Evolutionary conservation across 2,888 invertebrate species (phyloP).

Genomic region (Rhogogaster chlorosoma): DNA sequence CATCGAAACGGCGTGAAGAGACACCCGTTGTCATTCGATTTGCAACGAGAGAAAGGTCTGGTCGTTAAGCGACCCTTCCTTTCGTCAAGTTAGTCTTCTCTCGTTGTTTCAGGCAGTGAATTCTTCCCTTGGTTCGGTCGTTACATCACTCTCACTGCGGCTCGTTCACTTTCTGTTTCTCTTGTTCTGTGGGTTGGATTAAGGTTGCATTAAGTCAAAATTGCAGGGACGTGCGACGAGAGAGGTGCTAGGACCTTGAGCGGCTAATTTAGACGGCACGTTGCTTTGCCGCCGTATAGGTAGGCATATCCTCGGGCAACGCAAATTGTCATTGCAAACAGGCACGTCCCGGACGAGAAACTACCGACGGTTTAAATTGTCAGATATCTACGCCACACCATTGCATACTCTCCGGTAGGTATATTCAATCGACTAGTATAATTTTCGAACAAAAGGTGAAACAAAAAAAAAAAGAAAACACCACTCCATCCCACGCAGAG

Average conservation of each 20-base stretch:
- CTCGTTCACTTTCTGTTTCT: slow-evolving; percentile 26
- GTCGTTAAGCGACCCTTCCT: background rate
- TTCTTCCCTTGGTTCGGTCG: background rate
- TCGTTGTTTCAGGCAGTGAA: background rate
- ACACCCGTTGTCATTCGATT: slow-evolving; percentile 41
- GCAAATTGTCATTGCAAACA: slow-evolving; percentile 38
- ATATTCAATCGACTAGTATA: background rate
- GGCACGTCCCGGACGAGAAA: slow-evolving; percentile 30
- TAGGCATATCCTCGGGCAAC: slow-evolving; percentile 9
- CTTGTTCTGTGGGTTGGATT: slow-evolving; percentile 42
- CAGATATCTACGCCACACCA: slow-evolving; percentile 1
- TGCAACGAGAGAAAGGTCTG: background rate
- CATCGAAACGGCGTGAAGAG: background rate
- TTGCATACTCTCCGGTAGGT: background rate
- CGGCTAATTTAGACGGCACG: slow-evolving; percentile 31
- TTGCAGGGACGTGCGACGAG: slow-evolving; percentile 56
- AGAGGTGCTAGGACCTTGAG: slow-evolving; percentile 48
- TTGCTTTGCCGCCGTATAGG: slow-evolving; percentile 34
- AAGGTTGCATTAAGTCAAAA: slow-evolving; percentile 54
- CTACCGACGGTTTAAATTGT: slow-evolving; percentile 30
- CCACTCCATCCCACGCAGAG: background rate
- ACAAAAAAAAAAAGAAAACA: background rate
- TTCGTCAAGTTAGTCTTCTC: background rate
- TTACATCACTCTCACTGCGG: slow-evolving; percentile 2
- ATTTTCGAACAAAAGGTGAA: too few species aligned